These are phyloP conservation scores for Hypotaenidia philippensis DNA, from an alignment of 2,797 vertebrate species.

Conservation along the genomic window DNA sequence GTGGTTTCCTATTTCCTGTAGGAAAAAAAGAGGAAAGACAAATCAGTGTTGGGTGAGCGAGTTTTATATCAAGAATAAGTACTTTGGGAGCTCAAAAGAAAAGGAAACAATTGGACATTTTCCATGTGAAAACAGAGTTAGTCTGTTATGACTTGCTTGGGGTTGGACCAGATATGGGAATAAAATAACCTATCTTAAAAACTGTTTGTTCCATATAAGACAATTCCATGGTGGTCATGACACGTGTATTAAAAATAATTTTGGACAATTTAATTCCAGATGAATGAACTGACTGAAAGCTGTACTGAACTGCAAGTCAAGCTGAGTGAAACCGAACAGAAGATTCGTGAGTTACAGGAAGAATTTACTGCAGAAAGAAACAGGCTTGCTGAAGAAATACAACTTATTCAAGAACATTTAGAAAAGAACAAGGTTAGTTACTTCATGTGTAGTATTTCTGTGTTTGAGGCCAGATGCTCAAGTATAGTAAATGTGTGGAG, in stretches of 20 bases:
- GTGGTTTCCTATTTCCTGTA: not conserved
- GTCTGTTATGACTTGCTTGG: not conserved
- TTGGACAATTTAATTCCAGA: conserved; percentile 64
- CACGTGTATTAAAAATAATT: not conserved
- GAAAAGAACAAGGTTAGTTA: conserved; percentile 72
- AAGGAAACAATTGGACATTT: not conserved
- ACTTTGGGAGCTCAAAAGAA: not conserved
- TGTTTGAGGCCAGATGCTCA: not conserved
- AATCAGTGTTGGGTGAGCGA: not conserved
- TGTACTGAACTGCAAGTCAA: conserved; percentile 62
- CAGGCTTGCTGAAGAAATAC: conserved; percentile 66
- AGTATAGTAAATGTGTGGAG: not conserved
- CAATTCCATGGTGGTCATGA: not conserved
- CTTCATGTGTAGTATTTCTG: not conserved
- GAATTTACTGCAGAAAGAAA: conserved; percentile 62
- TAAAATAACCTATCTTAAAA: not conserved
- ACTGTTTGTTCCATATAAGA: not conserved
- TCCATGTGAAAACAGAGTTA: not conserved
- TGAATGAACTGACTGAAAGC: conserved; percentile 65
- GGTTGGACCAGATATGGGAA: not conserved
- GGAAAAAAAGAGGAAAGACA: not conserved
- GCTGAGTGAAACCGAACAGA: conserved; percentile 39
- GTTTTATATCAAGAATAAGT: not conserved
- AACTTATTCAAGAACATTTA: conserved; percentile 31
- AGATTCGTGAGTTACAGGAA: conserved; percentile 46